These are phyloP conservation scores for Cryptus armator DNA, from an alignment of 2,888 invertebrate genomes.

Conservation along the genomic window DNA sequence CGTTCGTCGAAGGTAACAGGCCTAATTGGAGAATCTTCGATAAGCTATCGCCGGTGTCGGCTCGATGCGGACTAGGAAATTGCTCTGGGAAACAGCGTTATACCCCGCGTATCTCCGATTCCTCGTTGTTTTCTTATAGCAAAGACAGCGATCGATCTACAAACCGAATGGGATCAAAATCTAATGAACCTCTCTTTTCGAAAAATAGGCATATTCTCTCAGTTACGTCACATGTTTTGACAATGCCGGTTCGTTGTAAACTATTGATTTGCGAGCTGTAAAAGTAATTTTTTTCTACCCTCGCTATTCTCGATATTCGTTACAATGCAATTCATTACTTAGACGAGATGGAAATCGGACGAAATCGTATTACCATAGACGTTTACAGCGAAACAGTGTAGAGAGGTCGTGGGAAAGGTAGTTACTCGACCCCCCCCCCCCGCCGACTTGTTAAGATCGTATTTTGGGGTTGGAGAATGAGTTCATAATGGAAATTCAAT, in stretches of 20 bases:
- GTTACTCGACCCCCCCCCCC: background rate
- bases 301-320: constrained; percentile 1
- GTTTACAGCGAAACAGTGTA: background rate
- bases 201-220: background rate
- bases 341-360: background rate
- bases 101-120: constrained; percentile 11
- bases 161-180: constrained; percentile 8
- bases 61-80: constrained; percentile 49
- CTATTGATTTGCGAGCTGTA: constrained; percentile 2
- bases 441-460: constrained; percentile 11
- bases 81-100: constrained; percentile 22
- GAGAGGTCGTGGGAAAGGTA: constrained; percentile 10
- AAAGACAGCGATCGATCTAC: background rate
- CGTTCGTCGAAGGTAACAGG: constrained; percentile 8
- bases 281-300: background rate
- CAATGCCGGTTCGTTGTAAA: background rate
- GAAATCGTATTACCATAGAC: background rate
- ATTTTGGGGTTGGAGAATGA: constrained; percentile 23
- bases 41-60: constrained; percentile 46
- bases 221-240: background rate
- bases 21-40: constrained; percentile 50
- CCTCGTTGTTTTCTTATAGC: constrained; percentile 11
- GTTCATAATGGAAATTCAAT: constrained; percentile 29
- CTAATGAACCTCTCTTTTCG: background rate
- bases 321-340: background rate